Base-by-base conservation (phyloP, 2,797 vertebrate species). In the Neoniphon sammara region DNA sequence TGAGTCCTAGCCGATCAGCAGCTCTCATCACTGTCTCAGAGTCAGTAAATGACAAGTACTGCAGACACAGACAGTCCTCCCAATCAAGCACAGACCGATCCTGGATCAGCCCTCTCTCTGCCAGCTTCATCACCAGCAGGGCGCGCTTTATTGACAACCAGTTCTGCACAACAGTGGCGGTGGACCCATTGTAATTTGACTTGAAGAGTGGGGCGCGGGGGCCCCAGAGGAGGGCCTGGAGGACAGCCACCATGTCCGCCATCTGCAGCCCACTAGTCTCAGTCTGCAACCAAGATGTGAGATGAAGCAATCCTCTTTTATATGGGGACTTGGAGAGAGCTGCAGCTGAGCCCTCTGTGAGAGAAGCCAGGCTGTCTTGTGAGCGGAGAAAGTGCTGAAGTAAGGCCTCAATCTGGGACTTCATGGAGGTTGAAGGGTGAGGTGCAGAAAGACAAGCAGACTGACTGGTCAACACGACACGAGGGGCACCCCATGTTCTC, bases 171-270 rank as follows among this genome's bases (percentile, higher is more conserved):
- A 91, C 47, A 0, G 42, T 2, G 5, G 84, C 82, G 1, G 49
- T 75, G 9, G 34, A 75, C 9, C 69, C 77, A 27, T 60, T 80
- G 20, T 60, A 85, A 20, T 83, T 80, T 30, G 64, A 71, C 73
- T 85, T 76, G 1, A 90, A 85, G 64, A 94, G 83, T 14, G 89
- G 82, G 2, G 70, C 66, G 2, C 68, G 81, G 0, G 96, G 96
- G 0, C 95, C 95, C 96, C 95, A 97, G 80, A 97, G 94, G 78
- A 96, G 89, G 25, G 89, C 92, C 91, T 95, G 95, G 66, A 97
- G 92, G 27, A 89, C 78, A 34, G 73, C 76, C 50, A 81, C 85
- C 4, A 89, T 85, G 69, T 91, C 88, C 0, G 70, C 52, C 80
- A 86, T 60, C 84, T 88, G 74, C 50, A 80, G 68, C 7, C 70